Percentiles rank a stretch among this genome's conserved stretches.
phyloP scores from a whole-genome alignment of 2,797 vertebrate genomes.

The Choloepus didactylus region DNA sequence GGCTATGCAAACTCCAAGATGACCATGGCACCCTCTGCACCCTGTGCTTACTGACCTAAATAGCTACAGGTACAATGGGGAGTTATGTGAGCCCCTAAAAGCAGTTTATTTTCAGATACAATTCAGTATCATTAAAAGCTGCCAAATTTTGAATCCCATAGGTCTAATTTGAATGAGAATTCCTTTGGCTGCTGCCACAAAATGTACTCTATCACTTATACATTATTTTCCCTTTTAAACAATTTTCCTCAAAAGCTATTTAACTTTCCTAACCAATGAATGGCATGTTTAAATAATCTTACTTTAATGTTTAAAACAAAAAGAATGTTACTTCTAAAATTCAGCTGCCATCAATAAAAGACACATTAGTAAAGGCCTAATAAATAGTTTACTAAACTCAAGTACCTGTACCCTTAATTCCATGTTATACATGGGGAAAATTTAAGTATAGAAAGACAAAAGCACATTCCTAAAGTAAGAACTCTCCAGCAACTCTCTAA shows the following conservation, averaged over 20 bases:
- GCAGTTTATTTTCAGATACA: background rate
- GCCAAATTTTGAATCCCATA: background rate
- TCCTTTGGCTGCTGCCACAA: conserved; percentile 42
- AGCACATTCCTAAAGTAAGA: background rate
- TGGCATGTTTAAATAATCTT: conserved; percentile 27
- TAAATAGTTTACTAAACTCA: conserved; percentile 20
- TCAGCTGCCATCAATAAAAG: conserved; percentile 13
- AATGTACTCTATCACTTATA: conserved; percentile 5
- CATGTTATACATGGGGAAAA: background rate
- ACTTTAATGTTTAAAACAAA: background rate
- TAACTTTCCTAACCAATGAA: conserved; percentile 26
- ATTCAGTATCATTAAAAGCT: conserved; percentile 38
- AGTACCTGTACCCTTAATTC: background rate
- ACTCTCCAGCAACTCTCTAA: background rate
- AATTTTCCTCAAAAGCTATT: conserved; percentile 29
- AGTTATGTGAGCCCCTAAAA: background rate
- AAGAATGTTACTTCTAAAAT: conserved; percentile 46
- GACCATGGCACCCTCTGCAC: background rate
- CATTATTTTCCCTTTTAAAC: conserved; percentile 38
- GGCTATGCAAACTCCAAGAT: background rate
- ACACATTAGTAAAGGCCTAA: background rate
- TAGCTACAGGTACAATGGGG: background rate
- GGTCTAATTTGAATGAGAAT: background rate
- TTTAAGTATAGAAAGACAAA: background rate
- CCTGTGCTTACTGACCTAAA: background rate